Percentiles rank a stretch among this genome's conserved stretches.
These are phyloP conservation scores for Hippoglossus stenolepis DNA, from an alignment of 2,113 vertebrate species.

Conservation along the genomic window DNA sequence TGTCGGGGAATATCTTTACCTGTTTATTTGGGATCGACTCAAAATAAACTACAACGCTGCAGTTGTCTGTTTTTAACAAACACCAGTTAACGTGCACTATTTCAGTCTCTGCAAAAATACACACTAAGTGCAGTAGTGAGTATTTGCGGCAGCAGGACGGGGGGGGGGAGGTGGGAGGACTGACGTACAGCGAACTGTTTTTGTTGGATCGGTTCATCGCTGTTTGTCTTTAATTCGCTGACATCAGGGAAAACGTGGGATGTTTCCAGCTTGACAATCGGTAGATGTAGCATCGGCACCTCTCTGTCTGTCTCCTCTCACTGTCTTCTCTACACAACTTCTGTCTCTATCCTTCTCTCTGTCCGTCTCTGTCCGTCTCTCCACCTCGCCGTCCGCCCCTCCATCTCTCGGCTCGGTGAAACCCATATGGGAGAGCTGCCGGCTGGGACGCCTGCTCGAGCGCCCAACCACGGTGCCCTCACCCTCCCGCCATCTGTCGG, in stretches of 20 bases:
- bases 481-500: conserved; percentile 84
- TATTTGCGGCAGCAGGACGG: background rate
- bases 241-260: background rate
- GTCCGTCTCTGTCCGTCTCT: background rate
- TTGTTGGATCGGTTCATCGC: too few species aligned
- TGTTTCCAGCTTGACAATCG: background rate
- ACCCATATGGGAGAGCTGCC: conserved; percentile 84
- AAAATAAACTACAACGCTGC: background rate
- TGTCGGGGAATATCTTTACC: background rate
- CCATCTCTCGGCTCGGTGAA: conserved; percentile 57
- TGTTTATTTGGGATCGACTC: background rate
- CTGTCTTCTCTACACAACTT: conserved; percentile 5
- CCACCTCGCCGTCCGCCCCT: conserved; percentile 19
- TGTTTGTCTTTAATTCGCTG: too few species aligned
- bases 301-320: background rate
- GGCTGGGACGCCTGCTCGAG: conserved; percentile 80
- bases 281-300: too few species aligned
- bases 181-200: background rate
- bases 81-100: background rate
- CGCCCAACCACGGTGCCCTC: conserved; percentile 82
- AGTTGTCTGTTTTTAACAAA: background rate
- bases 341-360: background rate
- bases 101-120: background rate
- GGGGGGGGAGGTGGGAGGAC: background rate
- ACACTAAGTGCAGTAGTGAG: background rate